Percentiles rank a stretch among this genome's conserved stretches.
Evolutionary conservation across 2,797 vertebrate genomes (phyloP).

Genomic region (Lepilemur ruficaudatus): DNA sequence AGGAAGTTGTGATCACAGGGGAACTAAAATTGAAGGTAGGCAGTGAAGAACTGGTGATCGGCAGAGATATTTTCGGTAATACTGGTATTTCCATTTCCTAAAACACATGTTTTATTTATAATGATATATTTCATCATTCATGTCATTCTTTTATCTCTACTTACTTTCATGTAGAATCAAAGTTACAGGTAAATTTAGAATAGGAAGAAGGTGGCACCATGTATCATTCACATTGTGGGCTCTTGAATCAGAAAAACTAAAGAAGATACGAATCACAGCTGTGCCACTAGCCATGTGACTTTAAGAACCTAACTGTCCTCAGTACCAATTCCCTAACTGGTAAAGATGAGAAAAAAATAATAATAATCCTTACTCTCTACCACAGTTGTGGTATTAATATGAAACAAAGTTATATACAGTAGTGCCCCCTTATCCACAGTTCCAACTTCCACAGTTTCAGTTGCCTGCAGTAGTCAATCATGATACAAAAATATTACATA

Average conservation of each 20-base stretch:
- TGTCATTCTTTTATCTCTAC: slow-evolving; percentile 9
- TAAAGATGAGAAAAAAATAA: not conserved
- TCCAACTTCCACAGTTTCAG: not conserved
- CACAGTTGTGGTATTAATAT: not conserved
- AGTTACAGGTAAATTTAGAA: not conserved
- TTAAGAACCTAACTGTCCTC: not conserved
- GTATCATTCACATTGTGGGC: not conserved
- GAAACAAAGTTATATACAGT: not conserved
- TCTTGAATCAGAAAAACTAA: not conserved
- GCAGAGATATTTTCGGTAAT: slow-evolving; percentile 92
- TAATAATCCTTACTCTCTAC: not conserved
- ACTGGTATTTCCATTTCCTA: slow-evolving; percentile 88
- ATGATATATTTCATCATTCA: not conserved
- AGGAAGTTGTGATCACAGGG: slow-evolving; percentile 76
- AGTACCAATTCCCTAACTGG: slow-evolving; percentile 1
- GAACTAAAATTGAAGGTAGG: slow-evolving; percentile 92
- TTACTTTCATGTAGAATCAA: slow-evolving; percentile 27
- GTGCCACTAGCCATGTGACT: not conserved
- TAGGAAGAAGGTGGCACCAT: not conserved
- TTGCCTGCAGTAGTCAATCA: not conserved
- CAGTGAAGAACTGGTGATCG: slow-evolving; percentile 89
- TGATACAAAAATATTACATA: not conserved
- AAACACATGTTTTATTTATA: slow-evolving; percentile 47
- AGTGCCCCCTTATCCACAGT: not conserved
- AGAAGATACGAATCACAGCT: not conserved